Evolutionary conservation across 2,113 vertebrate genomes (phyloP).

Genomic region (Etia nguti): DNA sequence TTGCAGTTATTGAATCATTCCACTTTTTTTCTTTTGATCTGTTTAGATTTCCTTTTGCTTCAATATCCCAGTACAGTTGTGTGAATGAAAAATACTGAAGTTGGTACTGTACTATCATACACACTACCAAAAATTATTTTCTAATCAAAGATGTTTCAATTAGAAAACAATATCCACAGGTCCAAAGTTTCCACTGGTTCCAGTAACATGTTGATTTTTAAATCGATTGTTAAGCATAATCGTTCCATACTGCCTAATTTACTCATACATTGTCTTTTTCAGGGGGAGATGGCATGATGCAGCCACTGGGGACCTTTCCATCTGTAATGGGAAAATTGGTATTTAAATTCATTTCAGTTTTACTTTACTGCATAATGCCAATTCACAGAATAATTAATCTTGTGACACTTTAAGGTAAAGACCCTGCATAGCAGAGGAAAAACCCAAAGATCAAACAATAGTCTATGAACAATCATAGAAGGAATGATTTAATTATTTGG

Average conservation of each 20-base stretch:
- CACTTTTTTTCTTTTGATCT: not conserved
- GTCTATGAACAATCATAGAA: not conserved
- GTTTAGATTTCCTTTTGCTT: not conserved
- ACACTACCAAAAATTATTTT: not conserved
- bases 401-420: not conserved
- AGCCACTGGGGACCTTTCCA: not conserved
- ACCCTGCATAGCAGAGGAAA: not conserved
- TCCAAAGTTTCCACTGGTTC: not conserved
- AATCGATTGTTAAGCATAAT: not conserved
- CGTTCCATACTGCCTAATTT: rapidly evolving
- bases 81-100: not conserved
- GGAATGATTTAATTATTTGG: not conserved
- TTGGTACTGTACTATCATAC: not conserved
- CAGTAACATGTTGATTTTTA: not conserved
- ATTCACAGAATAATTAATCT: not conserved
- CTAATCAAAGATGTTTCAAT: not conserved
- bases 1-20: not conserved
- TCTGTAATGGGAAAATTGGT: rapidly evolving
- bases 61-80: rapidly evolving
- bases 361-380: not conserved
- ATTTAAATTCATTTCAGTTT: not conserved
- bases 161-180: not conserved
- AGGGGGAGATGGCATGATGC: not conserved
- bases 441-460: not conserved
- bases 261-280: not conserved